Evolutionary conservation across 2,888 invertebrate genomes (phyloP), one percentile per base, ranked within the genome.

Genomic region (Thumatha senex): DNA sequence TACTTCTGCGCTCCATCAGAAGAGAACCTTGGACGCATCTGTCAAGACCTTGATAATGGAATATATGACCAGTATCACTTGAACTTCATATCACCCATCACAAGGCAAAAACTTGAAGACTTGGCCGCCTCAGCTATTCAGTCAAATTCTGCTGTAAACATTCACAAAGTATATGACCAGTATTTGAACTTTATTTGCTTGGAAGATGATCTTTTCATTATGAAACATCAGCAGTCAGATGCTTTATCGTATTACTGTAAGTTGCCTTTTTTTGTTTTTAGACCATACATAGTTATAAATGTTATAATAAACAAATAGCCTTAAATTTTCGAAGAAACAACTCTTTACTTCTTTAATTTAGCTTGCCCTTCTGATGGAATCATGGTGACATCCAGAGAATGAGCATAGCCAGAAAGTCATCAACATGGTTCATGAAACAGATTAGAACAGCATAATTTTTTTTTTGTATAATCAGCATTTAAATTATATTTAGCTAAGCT

Each of bases 101-200:
- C 98, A 4, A 92, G 99, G 52, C 97, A 97, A 73, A 96, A 96
- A 83, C 93, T 99, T 57, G 99, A 99, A 91, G 98, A 98, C 80
- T 91, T 99, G 47, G 99, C 99, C 1, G 94, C 96, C 0, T 96
- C 98, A 1, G 97, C 99, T 0, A 93, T 99, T 40, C 96, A 97
- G 71, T 95, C 97, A 0, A 97, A 97, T 72, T 96, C 96, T 65
- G 97, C 98, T n/a, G 94, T 96, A 38, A 96, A 96, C 78, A 96
- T 99, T 54, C 97, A 98, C 61, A 98, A 98, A 91, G 96, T 99
- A 11, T 99, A 95, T 89, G 99, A 99, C 85, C 99, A 99, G 86
- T 99, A 99, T 92, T 93, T 99, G 48, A 99, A 99, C 89, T 99
- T 99, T 75, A 98, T 99, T 69, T 96, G 98, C 41, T 90, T 99